Evolutionary conservation across 1,140 invertebrate genomes (phyloP), one percentile per base, ranked within the genome.

Genomic region (Eulimnadia texana): DNA sequence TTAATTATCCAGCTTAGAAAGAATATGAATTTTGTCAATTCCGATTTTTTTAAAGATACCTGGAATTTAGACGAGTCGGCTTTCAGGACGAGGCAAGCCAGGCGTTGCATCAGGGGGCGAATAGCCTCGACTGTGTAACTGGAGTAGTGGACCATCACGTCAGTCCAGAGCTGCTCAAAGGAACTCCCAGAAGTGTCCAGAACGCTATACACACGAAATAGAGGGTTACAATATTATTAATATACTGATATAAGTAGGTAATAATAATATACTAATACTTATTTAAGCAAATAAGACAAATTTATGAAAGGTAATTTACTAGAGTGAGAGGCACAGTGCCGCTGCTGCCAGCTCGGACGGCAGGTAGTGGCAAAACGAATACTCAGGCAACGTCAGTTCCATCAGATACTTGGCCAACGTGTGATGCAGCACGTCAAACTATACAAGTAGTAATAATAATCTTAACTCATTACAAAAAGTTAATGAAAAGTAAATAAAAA

Each of bases 331-430:
- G 72, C 82, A 88, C 51, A 88, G 73, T 29, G 85, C 80, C 50
- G 82, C 82, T 59, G 86, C 86, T 54, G 88, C 86, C 50, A 86
- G 72, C n/a, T 82, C 65, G 13, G 93, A 97, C 3, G 94, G 92
- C 58, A 77, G 75, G 68, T 86, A 81, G 69, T 90, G 84, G 25
- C 82, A 81, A 74, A 93, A 79, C 29, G 83, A 78, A 70, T 94
- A 93, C 50, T 94, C 84, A 13, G 92, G 72, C 49, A 94, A 73
- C 62, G 84, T 79, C 27, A 97, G 72, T 72, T 98, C 94, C 66
- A 93, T 80, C 56, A 98, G 82, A 71, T 94, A 98, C 76, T 98
- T 98, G 6, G 90, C 90, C 70, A 95, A 74, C 53, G 82, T 84
- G 71, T 97, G 91, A 69, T 88, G 82, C 60, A 77, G 77, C 16